Evolutionary conservation across 37 sponge, comb jelly and placozoan genomes (phyloP), one percentile per base, ranked within the genome.

Genomic region (Cliona cf. orientalis): DNA sequence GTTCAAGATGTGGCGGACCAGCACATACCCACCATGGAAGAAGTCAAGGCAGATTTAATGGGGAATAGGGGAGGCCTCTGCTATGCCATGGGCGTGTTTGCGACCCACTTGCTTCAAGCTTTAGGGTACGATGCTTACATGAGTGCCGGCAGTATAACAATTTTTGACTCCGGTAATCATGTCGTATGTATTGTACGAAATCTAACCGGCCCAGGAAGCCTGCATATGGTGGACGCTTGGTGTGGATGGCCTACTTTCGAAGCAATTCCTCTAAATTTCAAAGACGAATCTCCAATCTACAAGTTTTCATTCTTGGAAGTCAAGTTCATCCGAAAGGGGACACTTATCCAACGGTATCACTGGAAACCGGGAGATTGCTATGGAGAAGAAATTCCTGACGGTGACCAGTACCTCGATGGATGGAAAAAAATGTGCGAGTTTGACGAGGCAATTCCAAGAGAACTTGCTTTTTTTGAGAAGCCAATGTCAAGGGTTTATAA

Each of bases 11-110:
- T n/a, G n/a, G n/a, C n/a, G n/a, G n/a, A n/a, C n/a, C n/a, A n/a
- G n/a, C 42, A 76, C 46, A 25, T 61, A 35, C 89, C 84, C 22
- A 72, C 89, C 5, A 31, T 28, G 42, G 42, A 43, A 32, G 83
- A 82, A 32, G 46, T 82, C 31, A 87, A 75, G 43, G 44, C 32
- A 11, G 86, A 55, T 25, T 69, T 84, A 33, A 33, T 84, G 63
- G 22, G 34, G 1, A 77, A 82, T 0, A 0, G 23, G 1, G 91
- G 91, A 36, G 91, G 91, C 0, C 76, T 90, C 17, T 90, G 91
- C 77, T 90, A 85, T 61, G 69, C 85, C 4, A 4, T 80, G 6
- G 34, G 29, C 28, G 44, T 58, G 0, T 90, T 84, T 45, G 75
- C 74, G 81, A 84, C 80, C 5, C 59, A 7, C 40, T 72, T 90